phyloP scores from a whole-genome alignment of 2,888 invertebrate genomes.

The Amitus sp. region DNA sequence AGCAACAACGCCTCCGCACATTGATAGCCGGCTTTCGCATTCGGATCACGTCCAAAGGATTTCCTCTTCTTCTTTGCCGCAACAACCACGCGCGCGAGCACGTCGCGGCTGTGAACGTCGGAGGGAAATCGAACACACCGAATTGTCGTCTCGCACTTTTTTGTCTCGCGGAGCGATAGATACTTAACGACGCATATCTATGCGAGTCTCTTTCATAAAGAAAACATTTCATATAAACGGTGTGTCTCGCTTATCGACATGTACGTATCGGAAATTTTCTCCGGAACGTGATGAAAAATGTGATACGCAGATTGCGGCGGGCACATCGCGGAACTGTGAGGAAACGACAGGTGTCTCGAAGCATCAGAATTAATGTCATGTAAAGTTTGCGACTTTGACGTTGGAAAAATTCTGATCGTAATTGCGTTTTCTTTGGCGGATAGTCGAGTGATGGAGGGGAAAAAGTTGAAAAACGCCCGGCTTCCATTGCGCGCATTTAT shows the following conservation, averaged over 20 bases:
- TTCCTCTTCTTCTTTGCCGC: slow-evolving; percentile 37
- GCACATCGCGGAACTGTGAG: slow-evolving; percentile 2
- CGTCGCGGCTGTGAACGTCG: slow-evolving; percentile 26
- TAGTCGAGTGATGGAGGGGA: slow-evolving; percentile 1
- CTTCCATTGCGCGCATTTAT: too few relatives aligned
- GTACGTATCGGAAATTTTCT: slow-evolving; percentile 12
- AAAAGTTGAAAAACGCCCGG: neutral
- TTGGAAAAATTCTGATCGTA: neutral
- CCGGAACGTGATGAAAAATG: slow-evolving; percentile 14
- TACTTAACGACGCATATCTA: too few relatives aligned
- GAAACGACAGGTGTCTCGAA: slow-evolving; percentile 17
- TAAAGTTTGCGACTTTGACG: slow-evolving; percentile 7
- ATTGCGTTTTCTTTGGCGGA: slow-evolving; percentile 3
- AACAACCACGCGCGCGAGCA: slow-evolving; percentile 25
- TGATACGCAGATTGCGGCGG: slow-evolving; percentile 11
- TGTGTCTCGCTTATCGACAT: too few relatives aligned
- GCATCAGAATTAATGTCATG: slow-evolving; percentile 20
- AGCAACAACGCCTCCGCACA: slow-evolving; percentile 31
- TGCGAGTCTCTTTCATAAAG: too few relatives aligned
- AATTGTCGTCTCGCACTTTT: too few relatives aligned
- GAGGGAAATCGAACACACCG: slow-evolving; percentile 7
- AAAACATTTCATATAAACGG: too few relatives aligned
- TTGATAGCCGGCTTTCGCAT: slow-evolving; percentile 27
- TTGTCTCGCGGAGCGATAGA: too few relatives aligned
- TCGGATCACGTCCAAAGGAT: slow-evolving; percentile 36